phyloP scores from a whole-genome alignment of 2,888 invertebrate genomes.

The Neoitamus cyanurus region DNA sequence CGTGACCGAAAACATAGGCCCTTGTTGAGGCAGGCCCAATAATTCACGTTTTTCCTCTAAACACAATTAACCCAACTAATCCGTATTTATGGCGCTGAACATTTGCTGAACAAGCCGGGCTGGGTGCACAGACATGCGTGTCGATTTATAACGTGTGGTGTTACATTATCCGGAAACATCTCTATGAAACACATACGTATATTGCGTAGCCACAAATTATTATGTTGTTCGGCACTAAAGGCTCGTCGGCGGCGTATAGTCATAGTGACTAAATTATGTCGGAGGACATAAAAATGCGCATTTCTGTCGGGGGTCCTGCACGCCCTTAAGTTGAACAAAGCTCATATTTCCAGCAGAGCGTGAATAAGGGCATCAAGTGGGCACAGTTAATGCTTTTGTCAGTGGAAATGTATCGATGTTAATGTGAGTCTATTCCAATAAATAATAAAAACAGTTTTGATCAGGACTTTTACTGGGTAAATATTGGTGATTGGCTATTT shows the following conservation, averaged over 20 bases:
- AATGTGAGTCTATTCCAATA: not conserved
- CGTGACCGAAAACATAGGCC: not conserved
- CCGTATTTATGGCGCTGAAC: not conserved
- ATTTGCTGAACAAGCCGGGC: not conserved
- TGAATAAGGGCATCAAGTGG: not conserved
- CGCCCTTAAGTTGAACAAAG: not conserved
- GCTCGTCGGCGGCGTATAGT: not conserved
- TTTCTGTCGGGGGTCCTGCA: not conserved
- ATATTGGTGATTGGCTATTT: not conserved
- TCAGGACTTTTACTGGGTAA: not conserved
- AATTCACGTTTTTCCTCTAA: slow-evolving; percentile 5
- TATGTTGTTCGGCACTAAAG: not conserved
- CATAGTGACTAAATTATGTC: not conserved
- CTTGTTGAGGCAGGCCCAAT: not conserved
- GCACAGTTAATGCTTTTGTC: not conserved
- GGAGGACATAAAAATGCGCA: not conserved
- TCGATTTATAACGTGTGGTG: not conserved
- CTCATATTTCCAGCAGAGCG: not conserved
- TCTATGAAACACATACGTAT: not conserved
- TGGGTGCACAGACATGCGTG: not conserved
- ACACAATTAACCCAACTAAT: not conserved
- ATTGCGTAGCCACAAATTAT: slow-evolving; percentile 1
- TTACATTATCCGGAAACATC: not conserved
- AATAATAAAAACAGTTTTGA: not conserved
- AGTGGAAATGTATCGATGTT: not conserved